Evolutionary conservation across 2,888 invertebrate species (phyloP).

Genomic region (Agriopis aurantiaria): DNA sequence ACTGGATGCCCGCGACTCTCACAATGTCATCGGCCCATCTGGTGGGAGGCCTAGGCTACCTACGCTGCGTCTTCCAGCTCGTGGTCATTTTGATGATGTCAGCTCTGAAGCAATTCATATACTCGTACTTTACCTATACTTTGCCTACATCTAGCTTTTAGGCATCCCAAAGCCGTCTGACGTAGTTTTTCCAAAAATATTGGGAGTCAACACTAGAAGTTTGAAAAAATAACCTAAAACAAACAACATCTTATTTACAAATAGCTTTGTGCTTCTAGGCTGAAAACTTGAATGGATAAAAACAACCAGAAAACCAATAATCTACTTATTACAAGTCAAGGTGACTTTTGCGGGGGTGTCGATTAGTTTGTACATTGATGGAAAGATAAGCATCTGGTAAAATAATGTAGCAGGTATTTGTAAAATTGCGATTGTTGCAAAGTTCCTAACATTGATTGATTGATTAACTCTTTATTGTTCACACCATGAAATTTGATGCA

Average conservation of each 20-base stretch:
- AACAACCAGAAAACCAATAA: conserved; percentile 1
- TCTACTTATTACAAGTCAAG: not conserved
- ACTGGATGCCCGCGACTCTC: too few relatives aligned
- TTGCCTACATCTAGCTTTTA: not conserved
- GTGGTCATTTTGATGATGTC: too few relatives aligned
- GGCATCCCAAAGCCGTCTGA: not conserved
- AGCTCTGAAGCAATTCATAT: too few relatives aligned
- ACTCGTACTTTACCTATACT: too few relatives aligned
- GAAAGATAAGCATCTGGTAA: not conserved
- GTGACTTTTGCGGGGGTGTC: not conserved
- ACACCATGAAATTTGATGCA: too few relatives aligned
- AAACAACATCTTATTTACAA: conserved; percentile 2
- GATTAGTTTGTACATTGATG: not conserved
- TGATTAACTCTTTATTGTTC: too few relatives aligned
- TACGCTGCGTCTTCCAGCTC: too few relatives aligned
- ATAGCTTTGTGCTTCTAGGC: not conserved
- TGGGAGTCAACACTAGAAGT: not conserved
- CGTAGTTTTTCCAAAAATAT: not conserved
- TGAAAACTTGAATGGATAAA: not conserved
- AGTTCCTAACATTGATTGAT: too few relatives aligned
- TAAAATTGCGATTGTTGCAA: too few relatives aligned
- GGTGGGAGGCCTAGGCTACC: too few relatives aligned
- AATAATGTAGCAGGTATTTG: not conserved
- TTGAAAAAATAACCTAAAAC: not conserved
- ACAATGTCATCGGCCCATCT: too few relatives aligned